phyloP scores from a whole-genome alignment of 2,113 vertebrate species.

The Tapirus terrestris region DNA sequence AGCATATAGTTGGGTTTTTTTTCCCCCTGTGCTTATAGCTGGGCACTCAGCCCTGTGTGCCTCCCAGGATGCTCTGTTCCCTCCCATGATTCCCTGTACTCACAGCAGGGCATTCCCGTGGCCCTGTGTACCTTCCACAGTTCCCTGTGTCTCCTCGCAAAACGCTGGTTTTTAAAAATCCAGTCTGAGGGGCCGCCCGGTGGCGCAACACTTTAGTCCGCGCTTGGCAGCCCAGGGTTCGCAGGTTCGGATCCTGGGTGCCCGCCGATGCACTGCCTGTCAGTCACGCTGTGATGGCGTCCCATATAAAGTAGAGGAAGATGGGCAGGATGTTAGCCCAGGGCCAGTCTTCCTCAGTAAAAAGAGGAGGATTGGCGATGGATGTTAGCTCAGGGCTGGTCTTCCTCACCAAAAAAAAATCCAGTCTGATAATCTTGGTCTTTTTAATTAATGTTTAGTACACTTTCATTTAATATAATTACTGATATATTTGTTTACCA shows the following conservation, averaged over 20 bases:
- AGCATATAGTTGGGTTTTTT: neutral
- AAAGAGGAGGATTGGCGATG: no score
- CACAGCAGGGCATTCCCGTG: neutral
- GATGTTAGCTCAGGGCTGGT: no score
- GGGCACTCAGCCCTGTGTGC: neutral
- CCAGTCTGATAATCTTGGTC: neutral
- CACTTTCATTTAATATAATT: neutral
- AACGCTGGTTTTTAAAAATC: neutral
- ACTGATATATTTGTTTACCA: neutral
- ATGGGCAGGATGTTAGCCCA: no score
- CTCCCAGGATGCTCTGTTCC: neutral
- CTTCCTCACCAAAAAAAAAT: neutral
- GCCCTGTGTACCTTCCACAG: neutral
- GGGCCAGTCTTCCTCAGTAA: no score
- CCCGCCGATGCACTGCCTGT: no score
- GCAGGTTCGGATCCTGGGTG: no score
- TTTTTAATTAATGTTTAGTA: conserved; percentile 15
- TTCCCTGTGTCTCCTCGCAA: neutral
- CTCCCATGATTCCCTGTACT: neutral
- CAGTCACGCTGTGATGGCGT: no score
- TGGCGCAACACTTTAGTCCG: no score
- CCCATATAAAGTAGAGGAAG: no score
- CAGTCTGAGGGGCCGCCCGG: neutral
- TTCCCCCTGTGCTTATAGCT: neutral
- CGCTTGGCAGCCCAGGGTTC: no score